These are phyloP conservation scores for Suillia variegata DNA, from an alignment of 2,888 invertebrate species.

Conservation along the genomic window DNA sequence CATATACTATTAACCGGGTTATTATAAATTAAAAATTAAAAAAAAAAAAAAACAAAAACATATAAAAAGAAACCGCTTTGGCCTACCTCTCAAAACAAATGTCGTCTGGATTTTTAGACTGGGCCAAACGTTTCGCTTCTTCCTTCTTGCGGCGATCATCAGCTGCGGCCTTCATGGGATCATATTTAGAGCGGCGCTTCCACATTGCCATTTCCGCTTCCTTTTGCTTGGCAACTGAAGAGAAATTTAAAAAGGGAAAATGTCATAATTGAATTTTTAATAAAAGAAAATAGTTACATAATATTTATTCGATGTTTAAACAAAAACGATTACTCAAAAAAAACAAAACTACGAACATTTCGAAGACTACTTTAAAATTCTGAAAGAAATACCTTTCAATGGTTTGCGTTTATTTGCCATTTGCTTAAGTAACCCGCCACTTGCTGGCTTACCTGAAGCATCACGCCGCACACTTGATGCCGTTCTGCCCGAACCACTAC, in stretches of 20 bases:
- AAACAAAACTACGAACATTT: too few species aligned
- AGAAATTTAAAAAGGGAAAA: too few species aligned
- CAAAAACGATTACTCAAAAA: neutral
- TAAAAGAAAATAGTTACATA: neutral
- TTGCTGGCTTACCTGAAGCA: conserved; percentile 54
- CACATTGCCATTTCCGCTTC: conserved; percentile 92
- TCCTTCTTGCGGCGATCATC: conserved; percentile 76
- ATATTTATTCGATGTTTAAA: too few species aligned
- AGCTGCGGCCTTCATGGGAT: conserved; percentile 90
- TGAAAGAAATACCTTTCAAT: too few species aligned
- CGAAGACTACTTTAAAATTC: too few species aligned
- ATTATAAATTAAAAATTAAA: too few species aligned
- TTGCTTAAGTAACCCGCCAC: too few species aligned
- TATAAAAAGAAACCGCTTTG: neutral
- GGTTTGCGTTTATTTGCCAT: too few species aligned
- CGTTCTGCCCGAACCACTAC: conserved; percentile 39
- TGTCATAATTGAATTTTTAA: neutral
- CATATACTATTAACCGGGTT: too few species aligned
- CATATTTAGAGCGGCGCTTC: conserved; percentile 94
- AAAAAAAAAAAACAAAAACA: too few species aligned
- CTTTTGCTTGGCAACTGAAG: conserved; percentile 68
- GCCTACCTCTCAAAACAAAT: conserved; percentile 53
- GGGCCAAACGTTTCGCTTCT: conserved; percentile 61
- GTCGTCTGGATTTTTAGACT: conserved; percentile 40
- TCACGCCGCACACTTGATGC: conserved; percentile 53